These are phyloP conservation scores for Girardinus metallicus DNA, from an alignment of 2,797 vertebrate species.

Conservation along the genomic window DNA sequence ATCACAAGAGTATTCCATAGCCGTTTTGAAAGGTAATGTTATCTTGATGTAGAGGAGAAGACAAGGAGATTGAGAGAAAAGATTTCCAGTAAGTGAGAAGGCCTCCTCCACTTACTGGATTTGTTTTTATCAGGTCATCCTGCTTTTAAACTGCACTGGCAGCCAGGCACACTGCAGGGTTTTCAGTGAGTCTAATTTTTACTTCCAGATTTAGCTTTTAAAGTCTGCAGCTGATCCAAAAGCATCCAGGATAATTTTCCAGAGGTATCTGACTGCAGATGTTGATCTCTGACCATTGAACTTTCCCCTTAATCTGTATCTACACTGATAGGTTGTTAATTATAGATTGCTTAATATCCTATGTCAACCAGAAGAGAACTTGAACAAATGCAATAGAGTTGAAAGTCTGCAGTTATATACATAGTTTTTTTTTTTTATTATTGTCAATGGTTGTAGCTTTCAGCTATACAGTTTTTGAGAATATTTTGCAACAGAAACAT, in stretches of 20 bases:
- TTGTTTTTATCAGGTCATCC: conserved; percentile 26
- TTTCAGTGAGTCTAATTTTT: conserved; percentile 50
- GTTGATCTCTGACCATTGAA: neutral
- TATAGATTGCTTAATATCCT: neutral
- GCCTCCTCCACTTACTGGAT: conserved; percentile 2
- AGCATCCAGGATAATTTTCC: conserved; percentile 19
- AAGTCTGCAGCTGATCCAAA: conserved; percentile 55
- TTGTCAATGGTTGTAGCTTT: neutral
- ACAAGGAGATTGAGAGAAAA: neutral
- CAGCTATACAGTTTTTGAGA: neutral
- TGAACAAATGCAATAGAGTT: no score
- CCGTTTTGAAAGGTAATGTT: conserved; percentile 23
- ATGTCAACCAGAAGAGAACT: neutral
- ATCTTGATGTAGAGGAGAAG: conserved; percentile 22
- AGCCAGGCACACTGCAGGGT: conserved; percentile 25
- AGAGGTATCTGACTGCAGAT: neutral
- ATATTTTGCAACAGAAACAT: neutral
- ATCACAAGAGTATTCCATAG: conserved; percentile 17
- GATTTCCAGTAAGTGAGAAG: conserved; percentile 12
- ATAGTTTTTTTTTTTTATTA: no score
- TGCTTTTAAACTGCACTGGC: conserved; percentile 12
- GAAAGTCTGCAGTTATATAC: no score
- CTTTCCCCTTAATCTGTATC: neutral
- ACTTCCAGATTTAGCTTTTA: conserved; percentile 62
- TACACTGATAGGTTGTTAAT: neutral